Percentiles rank a stretch among this genome's conserved stretches.
phyloP scores from a whole-genome alignment of 2,113 vertebrate genomes.

The Pseudolaguvia tuberculata region DNA sequence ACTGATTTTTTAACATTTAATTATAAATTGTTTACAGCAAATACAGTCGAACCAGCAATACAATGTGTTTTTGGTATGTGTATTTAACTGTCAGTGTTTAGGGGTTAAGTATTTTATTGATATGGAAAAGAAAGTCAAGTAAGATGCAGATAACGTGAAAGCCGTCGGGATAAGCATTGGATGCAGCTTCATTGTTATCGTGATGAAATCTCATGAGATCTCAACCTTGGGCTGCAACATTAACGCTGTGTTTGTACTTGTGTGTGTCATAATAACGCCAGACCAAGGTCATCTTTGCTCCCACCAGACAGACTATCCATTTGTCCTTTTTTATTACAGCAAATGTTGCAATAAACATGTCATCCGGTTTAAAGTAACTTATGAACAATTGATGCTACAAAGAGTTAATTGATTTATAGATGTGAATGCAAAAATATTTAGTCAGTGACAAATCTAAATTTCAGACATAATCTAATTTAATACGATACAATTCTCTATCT shows the following conservation, averaged over 20 bases:
- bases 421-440: background rate
- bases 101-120: background rate
- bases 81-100: background rate
- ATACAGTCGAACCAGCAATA: background rate
- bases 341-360: background rate
- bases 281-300: constrained; percentile 45
- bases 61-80: background rate
- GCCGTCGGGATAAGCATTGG: background rate
- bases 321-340: background rate
- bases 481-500: background rate
- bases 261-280: constrained; percentile 9
- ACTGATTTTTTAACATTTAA: background rate
- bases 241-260: constrained; percentile 15
- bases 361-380: background rate
- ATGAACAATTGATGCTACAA: background rate
- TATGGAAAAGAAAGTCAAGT: constrained; percentile 1
- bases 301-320: constrained; percentile 5
- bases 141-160: background rate
- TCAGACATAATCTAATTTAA: background rate
- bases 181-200: background rate
- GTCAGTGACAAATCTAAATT: background rate
- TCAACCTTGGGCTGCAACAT: background rate
- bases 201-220: constrained; percentile 1
- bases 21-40: background rate
- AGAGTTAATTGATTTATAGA: background rate